Evolutionary conservation across 1,140 invertebrate species (phyloP).

Genomic region (Monomorium pharaonis): DNA sequence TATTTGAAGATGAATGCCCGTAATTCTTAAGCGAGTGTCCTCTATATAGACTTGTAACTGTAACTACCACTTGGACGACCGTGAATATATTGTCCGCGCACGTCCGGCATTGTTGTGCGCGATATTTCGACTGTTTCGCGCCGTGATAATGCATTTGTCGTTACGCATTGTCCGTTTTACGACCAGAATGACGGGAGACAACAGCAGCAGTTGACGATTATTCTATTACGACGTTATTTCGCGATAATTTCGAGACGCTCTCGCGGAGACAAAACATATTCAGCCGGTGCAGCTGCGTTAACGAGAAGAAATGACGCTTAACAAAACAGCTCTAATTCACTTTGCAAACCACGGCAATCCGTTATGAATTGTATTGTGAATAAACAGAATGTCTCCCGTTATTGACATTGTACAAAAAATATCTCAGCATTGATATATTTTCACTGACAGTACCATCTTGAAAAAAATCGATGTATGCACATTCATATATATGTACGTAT

Average conservation of each 20-base stretch:
- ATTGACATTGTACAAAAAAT: background rate
- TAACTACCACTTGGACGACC: constrained; percentile 51
- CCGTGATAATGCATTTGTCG: background rate
- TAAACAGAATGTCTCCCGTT: constrained; percentile 24
- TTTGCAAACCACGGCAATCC: constrained; percentile 73
- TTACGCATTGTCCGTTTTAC: background rate
- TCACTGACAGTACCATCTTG: background rate
- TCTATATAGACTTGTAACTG: constrained; percentile 83
- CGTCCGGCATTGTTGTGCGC: background rate
- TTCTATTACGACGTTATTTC: background rate
- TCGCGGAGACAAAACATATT: constrained; percentile 65
- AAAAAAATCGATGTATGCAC: background rate
- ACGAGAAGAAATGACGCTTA: constrained; percentile 65
- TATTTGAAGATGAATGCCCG: constrained; percentile 70
- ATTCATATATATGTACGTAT: background rate
- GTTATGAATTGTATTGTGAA: constrained; percentile 64
- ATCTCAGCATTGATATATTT: constrained; percentile 12
- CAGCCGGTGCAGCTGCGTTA: constrained; percentile 58
- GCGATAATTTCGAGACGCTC: background rate
- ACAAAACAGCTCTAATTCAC: constrained; percentile 73
- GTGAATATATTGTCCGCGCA: constrained; percentile 65
- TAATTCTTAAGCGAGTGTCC: constrained; percentile 12
- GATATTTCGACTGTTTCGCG: background rate
- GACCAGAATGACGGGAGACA: background rate
- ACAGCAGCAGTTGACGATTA: background rate